Evolutionary conservation across 2,888 invertebrate genomes (phyloP), one percentile per base, ranked within the genome.

Genomic region (Hesperia comma): DNA sequence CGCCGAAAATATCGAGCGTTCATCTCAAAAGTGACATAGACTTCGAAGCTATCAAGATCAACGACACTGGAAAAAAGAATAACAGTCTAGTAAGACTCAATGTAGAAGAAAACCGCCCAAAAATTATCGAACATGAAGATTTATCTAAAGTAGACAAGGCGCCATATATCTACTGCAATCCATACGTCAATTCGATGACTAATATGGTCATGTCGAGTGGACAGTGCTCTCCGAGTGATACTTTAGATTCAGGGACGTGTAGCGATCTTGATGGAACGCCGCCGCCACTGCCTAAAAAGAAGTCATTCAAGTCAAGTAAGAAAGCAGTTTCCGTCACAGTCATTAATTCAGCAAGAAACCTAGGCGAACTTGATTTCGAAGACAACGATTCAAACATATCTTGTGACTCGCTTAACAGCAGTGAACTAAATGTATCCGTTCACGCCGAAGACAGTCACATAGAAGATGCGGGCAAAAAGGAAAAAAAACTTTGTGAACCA

Each of bases 231-330:
- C 96, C 97, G 0, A 96, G 95, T 78, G 97, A 97, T 79, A 97
- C 96, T 0, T 83, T 97, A 71, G 97, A 97, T 86, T 97, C 97
- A 68, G 97, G 97, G 55, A 97, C 97, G 41, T 96, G 97, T 87
- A 97, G 96, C 82, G 97, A 97, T 86, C 92, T 97, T 76, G 97
- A 97, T 77, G 94, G 95, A 49, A 95, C 95, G 21, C 95, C 96
- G 63, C 95, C 95, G 1, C 88, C 95, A 70, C 93, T 95, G 19
- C 95, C 95, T 75, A 95, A 95, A 90, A 95, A 95, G 84, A 95
- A 95, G 82, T 93, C 90, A 41, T 85, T 93, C 8, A 93, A 92
- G 81, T 84, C 85, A 54, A 91, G 84, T 76, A 93, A 93, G 82
- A 90, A 90, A 85, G 86, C 84, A 53, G 93, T 94, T 68, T 94